Evolutionary conservation across 2,888 invertebrate genomes (phyloP).

Genomic region (Eucriotettix oculatus): DNA sequence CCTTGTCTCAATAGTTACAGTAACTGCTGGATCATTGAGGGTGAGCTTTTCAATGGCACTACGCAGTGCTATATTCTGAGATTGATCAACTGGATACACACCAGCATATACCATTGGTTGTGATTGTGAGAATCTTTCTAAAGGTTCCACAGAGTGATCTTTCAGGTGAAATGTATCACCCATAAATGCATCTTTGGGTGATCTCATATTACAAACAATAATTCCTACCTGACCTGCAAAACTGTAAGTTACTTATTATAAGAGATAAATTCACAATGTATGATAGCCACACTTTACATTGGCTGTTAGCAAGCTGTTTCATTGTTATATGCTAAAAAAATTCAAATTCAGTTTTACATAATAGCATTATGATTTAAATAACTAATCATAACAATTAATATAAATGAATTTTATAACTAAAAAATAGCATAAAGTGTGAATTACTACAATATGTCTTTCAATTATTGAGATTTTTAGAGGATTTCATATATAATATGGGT

Average conservation of each 20-base stretch:
- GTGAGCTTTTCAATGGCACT: constrained; percentile 77
- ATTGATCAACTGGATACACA: constrained; percentile 80
- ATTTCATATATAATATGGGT: no score
- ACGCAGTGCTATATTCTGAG: constrained; percentile 55
- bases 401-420: no score
- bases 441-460: no score
- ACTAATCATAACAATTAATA: no score
- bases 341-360: no score
- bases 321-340: no score
- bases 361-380: no score
- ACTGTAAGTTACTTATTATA: constrained; percentile 22
- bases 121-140: constrained; percentile 43
- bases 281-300: no score
- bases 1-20: constrained; percentile 67
- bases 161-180: constrained; percentile 58
- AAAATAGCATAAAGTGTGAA: no score
- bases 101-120: constrained; percentile 79
- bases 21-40: constrained; percentile 89
- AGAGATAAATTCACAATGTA: no score
- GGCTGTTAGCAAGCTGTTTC: no score
- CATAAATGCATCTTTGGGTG: constrained; percentile 51
- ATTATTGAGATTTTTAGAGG: no score
- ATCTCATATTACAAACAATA: constrained; percentile 63
- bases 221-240: constrained; percentile 88
- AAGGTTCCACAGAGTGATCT: constrained; percentile 33